Evolutionary conservation across 2,888 invertebrate species (phyloP), one percentile per base, ranked within the genome.

Genomic region (Aromia moschata): DNA sequence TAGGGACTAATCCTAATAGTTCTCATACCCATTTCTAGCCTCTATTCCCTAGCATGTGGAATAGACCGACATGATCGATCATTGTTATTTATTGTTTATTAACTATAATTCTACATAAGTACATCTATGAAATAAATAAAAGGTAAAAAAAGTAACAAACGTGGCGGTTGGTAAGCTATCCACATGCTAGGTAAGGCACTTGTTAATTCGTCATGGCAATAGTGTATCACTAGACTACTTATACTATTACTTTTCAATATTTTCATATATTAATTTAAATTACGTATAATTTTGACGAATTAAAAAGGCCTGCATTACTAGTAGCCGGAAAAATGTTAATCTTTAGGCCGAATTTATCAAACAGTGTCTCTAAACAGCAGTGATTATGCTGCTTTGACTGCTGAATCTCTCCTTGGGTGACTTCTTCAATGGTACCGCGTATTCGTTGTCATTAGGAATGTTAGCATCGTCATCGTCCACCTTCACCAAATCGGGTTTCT

Each of bases 361-460:
- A 30, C 30, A 10, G n/a, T n/a, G n/a, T n/a, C 14, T 11, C 33
- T 70, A 79, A 31, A 79, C 78, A 56, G 77, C 77, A 7, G 79
- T 79, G 14, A 78, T 67, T 15, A 78, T 70, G 58, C 77, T 79
- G 60, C 77, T 77, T 47, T 78, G 78, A 64, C 78, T 79, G 58
- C 74, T 75, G 45, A 70, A 63, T 31, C 72, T 64, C 14, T 71
- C 67, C 61, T 68, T 72, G 47, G 53, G 56, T 5, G 62, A 60
- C 45, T 60, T 67, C 61, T 67, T 73, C 25, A 68, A 52, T 15
- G 70, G 72, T 17, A 62, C 49, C 1, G 75, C 70, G 40, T 76
- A 76, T 60, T 74, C 75, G 54, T 70, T 71, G 3, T 68, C 62
- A 11, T 58, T 67, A 49, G 74, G 74, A n/a, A n/a, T n/a, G 31